Conservation (phyloP, 2,888 invertebrate species). For the Acanthosepion lycidas region DNA sequence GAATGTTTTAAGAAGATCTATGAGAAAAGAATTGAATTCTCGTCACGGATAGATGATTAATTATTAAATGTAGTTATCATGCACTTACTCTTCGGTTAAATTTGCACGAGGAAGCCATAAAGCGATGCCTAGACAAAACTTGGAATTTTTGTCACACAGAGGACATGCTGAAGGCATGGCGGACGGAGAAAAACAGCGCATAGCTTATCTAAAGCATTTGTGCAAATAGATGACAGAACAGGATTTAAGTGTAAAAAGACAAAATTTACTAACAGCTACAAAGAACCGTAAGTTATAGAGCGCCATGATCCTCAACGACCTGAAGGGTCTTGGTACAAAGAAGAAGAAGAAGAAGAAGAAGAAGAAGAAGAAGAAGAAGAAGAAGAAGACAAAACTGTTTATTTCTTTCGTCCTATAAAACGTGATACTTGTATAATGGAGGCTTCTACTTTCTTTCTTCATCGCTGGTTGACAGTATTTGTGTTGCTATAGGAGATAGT, state of each 20-base stretch:
- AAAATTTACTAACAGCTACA: too few species aligned
- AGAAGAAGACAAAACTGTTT: neutral
- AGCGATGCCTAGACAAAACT: neutral
- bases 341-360: too few species aligned
- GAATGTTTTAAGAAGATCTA: neutral
- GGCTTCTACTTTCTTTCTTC: neutral
- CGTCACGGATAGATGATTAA: neutral
- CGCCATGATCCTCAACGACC: too few species aligned
- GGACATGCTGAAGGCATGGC: too few species aligned
- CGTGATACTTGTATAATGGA: neutral
- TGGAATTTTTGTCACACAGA: too few species aligned
- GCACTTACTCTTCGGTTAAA: neutral
- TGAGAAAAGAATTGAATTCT: neutral
- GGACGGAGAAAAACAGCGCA: too few species aligned
- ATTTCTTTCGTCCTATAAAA: neutral
- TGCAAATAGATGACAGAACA: too few species aligned
- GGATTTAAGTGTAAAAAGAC: too few species aligned
- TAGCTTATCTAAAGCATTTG: too few species aligned
- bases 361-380: too few species aligned
- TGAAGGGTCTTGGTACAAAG: too few species aligned
- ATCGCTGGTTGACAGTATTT: neutral
- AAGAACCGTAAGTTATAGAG: too few species aligned
- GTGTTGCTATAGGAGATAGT: neutral
- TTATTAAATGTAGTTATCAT: neutral
- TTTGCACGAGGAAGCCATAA: neutral